A percentile compares a stretch with the other conserved stretches of the same genome.
Conservation (phyloP, 2,888 invertebrate genomes). For the Adelognathus sp. region DNA sequence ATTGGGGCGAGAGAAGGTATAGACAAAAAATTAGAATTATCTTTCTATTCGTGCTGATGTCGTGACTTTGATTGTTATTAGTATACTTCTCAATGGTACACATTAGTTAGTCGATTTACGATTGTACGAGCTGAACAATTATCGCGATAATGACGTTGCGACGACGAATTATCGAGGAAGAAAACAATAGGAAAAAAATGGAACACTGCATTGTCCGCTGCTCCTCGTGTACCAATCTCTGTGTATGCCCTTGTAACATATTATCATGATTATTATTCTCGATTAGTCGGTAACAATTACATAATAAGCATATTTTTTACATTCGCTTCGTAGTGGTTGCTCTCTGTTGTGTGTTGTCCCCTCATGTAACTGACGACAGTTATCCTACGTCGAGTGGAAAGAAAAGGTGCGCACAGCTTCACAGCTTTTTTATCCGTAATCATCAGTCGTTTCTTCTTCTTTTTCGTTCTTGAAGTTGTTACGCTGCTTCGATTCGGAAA, state of each 20-base stretch:
- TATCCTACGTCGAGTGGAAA: slow-evolving; percentile 35
- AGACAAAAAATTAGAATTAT: slow-evolving; percentile 53
- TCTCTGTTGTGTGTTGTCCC: slow-evolving; percentile 71
- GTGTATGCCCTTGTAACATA: slow-evolving; percentile 79
- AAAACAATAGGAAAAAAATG: slow-evolving; percentile 65
- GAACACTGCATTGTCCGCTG: slow-evolving; percentile 67
- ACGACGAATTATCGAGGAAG: slow-evolving; percentile 59
- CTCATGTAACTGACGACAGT: slow-evolving; percentile 48
- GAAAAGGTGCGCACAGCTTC: background rate
- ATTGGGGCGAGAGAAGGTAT: slow-evolving; percentile 69
- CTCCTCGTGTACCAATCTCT: slow-evolving; percentile 65
- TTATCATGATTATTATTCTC: slow-evolving; percentile 77
- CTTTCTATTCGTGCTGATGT: slow-evolving; percentile 59
- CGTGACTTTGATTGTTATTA: slow-evolving; percentile 57
- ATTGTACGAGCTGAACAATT: slow-evolving; percentile 51
- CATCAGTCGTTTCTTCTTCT: background rate
- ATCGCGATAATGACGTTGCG: slow-evolving; percentile 27
- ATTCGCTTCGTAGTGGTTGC: slow-evolving; percentile 75
- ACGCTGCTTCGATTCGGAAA: no score
- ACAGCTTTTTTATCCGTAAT: background rate
- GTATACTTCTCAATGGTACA: slow-evolving; percentile 53
- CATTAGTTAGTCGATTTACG: slow-evolving; percentile 57
- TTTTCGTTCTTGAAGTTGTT: no score
- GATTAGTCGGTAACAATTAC: slow-evolving; percentile 78
- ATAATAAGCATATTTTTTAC: slow-evolving; percentile 80